Conservation (phyloP, 2,888 invertebrate genomes). For the Halocaridina rubra region DNA sequence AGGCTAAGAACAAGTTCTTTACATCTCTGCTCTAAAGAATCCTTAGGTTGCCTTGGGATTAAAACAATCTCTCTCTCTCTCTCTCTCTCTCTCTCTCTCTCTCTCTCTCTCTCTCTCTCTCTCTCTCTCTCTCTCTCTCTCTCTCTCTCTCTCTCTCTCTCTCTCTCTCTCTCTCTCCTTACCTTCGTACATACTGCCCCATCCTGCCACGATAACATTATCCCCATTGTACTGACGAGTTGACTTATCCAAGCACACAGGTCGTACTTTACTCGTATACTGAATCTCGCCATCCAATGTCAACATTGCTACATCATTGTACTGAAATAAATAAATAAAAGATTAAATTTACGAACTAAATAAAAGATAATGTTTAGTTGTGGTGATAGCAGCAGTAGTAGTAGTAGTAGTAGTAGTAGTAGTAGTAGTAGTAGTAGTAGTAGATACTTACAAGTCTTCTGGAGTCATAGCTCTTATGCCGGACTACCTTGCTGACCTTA, state of each 20-base stretch:
- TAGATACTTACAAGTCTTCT: conserved; percentile 36
- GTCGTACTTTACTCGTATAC: conserved; percentile 21
- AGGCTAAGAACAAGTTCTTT: too few relatives aligned
- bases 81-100: too few relatives aligned
- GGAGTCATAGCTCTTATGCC: conserved; percentile 60
- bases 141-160: too few relatives aligned
- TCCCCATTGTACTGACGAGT: conserved; percentile 33
- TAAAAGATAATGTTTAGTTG: background rate
- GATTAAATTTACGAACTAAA: too few relatives aligned
- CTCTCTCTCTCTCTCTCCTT: background rate
- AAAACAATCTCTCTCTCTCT: too few relatives aligned
- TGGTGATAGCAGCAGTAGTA: background rate
- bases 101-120: too few relatives aligned
- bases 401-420: background rate
- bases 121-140: too few relatives aligned
- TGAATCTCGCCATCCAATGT: conserved; percentile 54
- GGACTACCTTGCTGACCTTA: conserved; percentile 50
- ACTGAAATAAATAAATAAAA: too few relatives aligned
- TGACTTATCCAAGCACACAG: conserved; percentile 53
- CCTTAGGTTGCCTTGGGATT: too few relatives aligned
- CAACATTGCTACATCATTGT: conserved; percentile 64
- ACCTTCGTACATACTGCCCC: conserved; percentile 63
- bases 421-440: background rate
- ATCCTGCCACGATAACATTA: conserved; percentile 64
- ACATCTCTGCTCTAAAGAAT: too few relatives aligned